Base-by-base conservation (phyloP, 2,797 vertebrate genomes). In the Ctenopoma multispine region DNA sequence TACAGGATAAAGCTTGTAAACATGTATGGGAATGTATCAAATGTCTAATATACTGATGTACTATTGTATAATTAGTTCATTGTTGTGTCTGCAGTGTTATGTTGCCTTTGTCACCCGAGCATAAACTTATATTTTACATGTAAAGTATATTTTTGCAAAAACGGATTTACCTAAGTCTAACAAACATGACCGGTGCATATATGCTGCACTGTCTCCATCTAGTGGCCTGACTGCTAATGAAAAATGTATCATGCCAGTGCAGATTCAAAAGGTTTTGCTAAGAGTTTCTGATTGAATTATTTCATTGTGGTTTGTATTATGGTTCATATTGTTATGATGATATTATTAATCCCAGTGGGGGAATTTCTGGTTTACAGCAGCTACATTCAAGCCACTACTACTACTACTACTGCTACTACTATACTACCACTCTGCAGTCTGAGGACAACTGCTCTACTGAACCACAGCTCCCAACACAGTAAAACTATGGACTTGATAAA, bases 161-260 rank as follows among this genome's bases (percentile, higher is more conserved):
- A 66, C 15, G 36, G 6, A 43, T 11, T 46, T 2, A 43, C 3
- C 5, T 43, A 38, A 65, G 11, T 50, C 53, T 34, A 48, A 7
- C 27, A 0, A 46, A 29, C 1, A n/a, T 4, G 14, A 24, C 4
- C 10, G 31, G 12, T 17, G 3, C 3, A 75, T 57, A 76, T 14
- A 31, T 68, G 72, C 6, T 60, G 31, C 59, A 21, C 29, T 76
- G 59, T 11, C 54, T 62, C 88, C 86, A 84, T 69, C 88, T 90
- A 64, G 77, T 83, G 86, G 77, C 11, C 0, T 4, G 3, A 40
- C 8, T 51, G 38, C n/a, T 21, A 1, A 20, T 48, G 38, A 4
- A 24, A n/a, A 12, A 41, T 15, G 6, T 17, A 27, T 11, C 8
- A 7, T 51, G 10, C 8, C 1, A 40, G 13, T n/a, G 6, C 11